These are phyloP conservation scores for Urocyon cinereoargenteus DNA, from an alignment of 2,797 vertebrate genomes.

Conservation along the genomic window DNA sequence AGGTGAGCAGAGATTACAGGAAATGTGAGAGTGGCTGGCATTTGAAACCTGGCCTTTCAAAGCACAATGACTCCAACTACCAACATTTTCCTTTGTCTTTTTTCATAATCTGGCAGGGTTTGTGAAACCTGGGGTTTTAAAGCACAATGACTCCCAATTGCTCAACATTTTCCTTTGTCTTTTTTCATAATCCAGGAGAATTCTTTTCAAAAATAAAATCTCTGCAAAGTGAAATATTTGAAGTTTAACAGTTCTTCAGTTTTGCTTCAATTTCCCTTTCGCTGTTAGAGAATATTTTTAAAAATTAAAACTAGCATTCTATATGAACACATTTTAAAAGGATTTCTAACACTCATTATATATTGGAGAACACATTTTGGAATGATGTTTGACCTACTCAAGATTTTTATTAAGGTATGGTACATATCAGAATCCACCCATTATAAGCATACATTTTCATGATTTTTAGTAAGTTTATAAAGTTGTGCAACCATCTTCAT, in stretches of 20 bases:
- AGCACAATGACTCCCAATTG: not conserved
- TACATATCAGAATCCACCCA: not conserved
- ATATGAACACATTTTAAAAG: slow-evolving; percentile 20
- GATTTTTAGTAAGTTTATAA: not conserved
- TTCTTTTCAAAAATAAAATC: slow-evolving; percentile 36
- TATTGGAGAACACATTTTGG: not conserved
- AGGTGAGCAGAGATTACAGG: not conserved
- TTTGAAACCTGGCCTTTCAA: not conserved
- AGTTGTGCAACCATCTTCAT: not conserved
- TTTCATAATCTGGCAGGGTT: not conserved
- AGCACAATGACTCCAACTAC: not conserved
- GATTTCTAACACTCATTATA: not conserved
- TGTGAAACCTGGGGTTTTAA: slow-evolving; percentile 13
- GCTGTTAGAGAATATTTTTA: not conserved
- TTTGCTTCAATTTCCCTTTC: slow-evolving; percentile 54
- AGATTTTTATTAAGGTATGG: not conserved
- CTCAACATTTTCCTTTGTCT: not conserved
- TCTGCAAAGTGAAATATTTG: slow-evolving; percentile 27
- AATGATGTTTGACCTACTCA: not conserved
- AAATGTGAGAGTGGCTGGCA: not conserved
- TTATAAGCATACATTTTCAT: not conserved
- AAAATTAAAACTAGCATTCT: slow-evolving; percentile 20
- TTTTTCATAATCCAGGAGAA: not conserved
- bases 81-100: not conserved
- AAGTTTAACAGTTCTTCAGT: not conserved